Evolutionary conservation across 2,113 vertebrate genomes (phyloP), one percentile per base, ranked within the genome.

Genomic region (Amphiprion ocellaris): DNA sequence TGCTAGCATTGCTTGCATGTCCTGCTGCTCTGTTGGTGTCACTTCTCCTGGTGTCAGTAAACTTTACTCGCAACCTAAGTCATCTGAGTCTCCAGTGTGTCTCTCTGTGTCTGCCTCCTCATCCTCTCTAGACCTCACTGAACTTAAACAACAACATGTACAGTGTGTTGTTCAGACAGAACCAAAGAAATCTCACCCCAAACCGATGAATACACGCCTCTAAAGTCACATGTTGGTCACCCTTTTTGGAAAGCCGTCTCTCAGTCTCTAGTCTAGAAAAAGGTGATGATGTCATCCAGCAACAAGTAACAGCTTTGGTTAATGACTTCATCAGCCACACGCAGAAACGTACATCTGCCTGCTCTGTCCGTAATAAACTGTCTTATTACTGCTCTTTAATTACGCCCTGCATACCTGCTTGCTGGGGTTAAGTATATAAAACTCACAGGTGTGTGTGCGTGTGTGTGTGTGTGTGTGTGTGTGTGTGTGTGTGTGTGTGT

Each of bases 371-470:
- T 80, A 60, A 58, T 80, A 74, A 64, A 80, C 79, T 82, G 56
- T 53, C 44, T 54, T 50, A 74, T 68, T 73, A 78, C 46, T 4
- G 1, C 55, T 30, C 64, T 78, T 11, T 84, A 84, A 82, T 87
- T 73, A 84, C 17, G n/a, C 2, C 33, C 61, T 21, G n/a, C 66
- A 71, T 70, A 71, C 75, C 80, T 63, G 80, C 69, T 37, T 14
- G 49, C 58, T 75, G 62, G 54, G 53, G 46, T 64, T 50, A n/a
- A 75, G 62, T 83, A 16, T 61, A 63, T 82, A 79, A 79, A 82
- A 79, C n/a, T 46, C 21, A 61, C 79, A 78, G 69, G 67, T 75
- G 70, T 62, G 39, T 53, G 11, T 10, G 58, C 33, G 30, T n/a
- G 11, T 24, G 68, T 47, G 68, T 56, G 37, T 70, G n/a, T 21